Evolutionary conservation across 1,140 invertebrate species (phyloP).

Genomic region (Hetaerina americana): DNA sequence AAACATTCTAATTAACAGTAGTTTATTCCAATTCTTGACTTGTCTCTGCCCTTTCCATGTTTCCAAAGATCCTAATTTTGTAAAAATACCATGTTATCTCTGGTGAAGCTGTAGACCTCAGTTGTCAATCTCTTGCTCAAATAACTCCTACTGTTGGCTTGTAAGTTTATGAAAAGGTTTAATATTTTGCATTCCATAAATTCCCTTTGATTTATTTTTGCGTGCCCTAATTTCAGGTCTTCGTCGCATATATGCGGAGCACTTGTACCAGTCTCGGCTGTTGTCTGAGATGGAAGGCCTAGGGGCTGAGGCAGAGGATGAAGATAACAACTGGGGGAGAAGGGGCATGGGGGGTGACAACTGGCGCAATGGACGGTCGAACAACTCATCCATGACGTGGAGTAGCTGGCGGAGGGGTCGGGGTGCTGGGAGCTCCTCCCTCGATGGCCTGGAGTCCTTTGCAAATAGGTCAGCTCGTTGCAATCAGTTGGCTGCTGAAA

Average conservation of each 20-base stretch:
- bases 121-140: no score
- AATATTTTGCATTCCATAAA: no score
- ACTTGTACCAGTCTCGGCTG: slow-evolving; percentile 28
- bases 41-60: no score
- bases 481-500: slow-evolving; percentile 31
- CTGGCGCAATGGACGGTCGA: not conserved
- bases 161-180: no score
- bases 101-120: no score
- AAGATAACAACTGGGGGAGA: not conserved
- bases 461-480: not conserved
- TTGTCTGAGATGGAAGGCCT: slow-evolving; percentile 19
- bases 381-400: not conserved
- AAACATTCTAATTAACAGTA: no score
- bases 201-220: slow-evolving; percentile 9
- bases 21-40: no score
- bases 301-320: slow-evolving; percentile 14
- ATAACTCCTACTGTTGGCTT: no score
- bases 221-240: slow-evolving; percentile 27
- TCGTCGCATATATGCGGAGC: slow-evolving; percentile 28
- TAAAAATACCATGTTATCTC: no score
- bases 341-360: no score
- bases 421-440: not conserved
- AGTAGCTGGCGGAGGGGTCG: not conserved
- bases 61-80: no score
- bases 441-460: not conserved